Conservation (phyloP, 2,888 invertebrate genomes). For the Harpalus rubripes region DNA sequence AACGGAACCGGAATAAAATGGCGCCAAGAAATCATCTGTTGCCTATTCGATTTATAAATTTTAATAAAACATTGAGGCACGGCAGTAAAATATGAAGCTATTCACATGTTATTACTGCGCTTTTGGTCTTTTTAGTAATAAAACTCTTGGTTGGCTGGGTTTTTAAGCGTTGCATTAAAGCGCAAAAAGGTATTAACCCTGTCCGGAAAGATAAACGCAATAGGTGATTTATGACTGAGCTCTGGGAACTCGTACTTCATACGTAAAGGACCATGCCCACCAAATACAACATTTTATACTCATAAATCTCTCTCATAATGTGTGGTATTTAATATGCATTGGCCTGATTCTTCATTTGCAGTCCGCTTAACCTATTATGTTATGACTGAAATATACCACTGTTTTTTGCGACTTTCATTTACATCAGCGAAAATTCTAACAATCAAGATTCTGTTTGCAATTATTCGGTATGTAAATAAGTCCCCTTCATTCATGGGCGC, state of each 20-base stretch:
- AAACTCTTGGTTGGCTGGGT: constrained; percentile 14
- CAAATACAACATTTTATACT: constrained; percentile 41
- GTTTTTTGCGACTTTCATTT: neutral
- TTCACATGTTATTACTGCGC: constrained; percentile 12
- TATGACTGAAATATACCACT: neutral
- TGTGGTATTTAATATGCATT: constrained; percentile 27
- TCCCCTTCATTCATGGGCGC: neutral
- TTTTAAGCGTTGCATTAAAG: constrained; percentile 45
- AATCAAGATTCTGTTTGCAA: constrained; percentile 27
- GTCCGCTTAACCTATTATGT: neutral
- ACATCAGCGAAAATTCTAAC: constrained; percentile 16
- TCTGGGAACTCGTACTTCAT: constrained; percentile 24
- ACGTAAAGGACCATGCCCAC: constrained; percentile 29
- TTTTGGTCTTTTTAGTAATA: constrained; percentile 33
- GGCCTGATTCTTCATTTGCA: constrained; percentile 36
- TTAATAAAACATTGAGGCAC: neutral
- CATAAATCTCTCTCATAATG: constrained; percentile 53
- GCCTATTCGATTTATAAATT: neutral
- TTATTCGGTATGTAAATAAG: constrained; percentile 27
- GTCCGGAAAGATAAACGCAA: constrained; percentile 53
- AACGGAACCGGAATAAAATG: neutral
- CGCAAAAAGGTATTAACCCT: constrained; percentile 57
- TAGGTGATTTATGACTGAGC: constrained; percentile 45
- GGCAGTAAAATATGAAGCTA: constrained; percentile 13
- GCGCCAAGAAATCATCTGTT: neutral